phyloP scores from a whole-genome alignment of 2,113 vertebrate genomes.

The Lichenostomus cassidix region DNA sequence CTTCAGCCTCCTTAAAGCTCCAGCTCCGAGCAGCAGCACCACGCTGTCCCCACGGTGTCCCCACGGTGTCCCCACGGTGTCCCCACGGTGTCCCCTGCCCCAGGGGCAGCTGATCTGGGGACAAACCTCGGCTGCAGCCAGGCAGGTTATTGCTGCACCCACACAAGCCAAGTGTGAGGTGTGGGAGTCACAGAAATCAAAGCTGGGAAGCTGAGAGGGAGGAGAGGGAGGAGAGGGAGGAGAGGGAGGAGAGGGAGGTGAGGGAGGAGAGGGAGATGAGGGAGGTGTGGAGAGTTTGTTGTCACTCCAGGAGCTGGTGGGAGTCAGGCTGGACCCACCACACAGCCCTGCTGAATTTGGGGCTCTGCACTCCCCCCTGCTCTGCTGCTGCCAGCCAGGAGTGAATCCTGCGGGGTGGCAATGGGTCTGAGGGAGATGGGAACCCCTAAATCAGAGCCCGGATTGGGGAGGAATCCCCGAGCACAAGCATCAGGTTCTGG shows the following conservation, averaged over 20 bases:
- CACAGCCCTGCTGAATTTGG: accelerated
- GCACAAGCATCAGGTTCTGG: neutral
- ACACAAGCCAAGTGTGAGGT: neutral
- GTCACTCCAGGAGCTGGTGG: neutral
- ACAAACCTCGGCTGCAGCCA: neutral
- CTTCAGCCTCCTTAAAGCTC: neutral
- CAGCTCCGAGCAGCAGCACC: neutral
- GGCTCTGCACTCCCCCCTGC: neutral
- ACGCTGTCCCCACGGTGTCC: neutral
- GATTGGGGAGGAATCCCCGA: neutral
- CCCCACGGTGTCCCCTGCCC: neutral
- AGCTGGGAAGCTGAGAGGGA: neutral
- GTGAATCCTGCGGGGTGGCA: neutral
- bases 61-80: neutral
- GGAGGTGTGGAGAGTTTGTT: neutral
- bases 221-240: neutral
- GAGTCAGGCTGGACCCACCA: neutral
- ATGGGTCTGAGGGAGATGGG: neutral
- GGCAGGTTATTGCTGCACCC: neutral
- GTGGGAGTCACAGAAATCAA: neutral
- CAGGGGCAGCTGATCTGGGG: neutral
- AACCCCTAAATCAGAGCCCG: accelerated
- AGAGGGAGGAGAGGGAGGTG: neutral
- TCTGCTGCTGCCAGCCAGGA: neutral
- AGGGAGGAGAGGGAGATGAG: too few species aligned